Evolutionary conservation across 2,888 invertebrate genomes (phyloP).

Genomic region (Dryomyza anilis): DNA sequence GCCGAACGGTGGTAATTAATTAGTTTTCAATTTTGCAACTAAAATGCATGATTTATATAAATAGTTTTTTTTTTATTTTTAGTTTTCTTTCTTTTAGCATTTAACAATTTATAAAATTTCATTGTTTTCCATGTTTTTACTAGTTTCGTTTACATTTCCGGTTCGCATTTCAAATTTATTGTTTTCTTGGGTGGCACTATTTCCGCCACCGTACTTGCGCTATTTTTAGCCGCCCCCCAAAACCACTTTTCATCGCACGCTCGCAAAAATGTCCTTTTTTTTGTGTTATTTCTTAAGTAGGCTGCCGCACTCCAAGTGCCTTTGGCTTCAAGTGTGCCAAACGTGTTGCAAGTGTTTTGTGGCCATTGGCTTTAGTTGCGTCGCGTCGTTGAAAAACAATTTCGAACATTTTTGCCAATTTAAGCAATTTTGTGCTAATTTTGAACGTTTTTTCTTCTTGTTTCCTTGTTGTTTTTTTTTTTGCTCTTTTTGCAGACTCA

Average conservation of each 20-base stretch:
- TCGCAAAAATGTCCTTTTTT: too few relatives aligned
- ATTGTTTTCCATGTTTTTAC: too few relatives aligned
- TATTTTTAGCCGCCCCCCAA: not conserved
- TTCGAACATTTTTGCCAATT: not conserved
- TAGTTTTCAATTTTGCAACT: slow-evolving; percentile 53
- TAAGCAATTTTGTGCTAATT: not conserved
- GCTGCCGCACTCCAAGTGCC: too few relatives aligned
- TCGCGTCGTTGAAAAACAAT: not conserved
- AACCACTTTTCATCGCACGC: not conserved
- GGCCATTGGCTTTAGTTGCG: too few relatives aligned
- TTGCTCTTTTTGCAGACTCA: too few relatives aligned
- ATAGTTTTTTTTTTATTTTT: too few relatives aligned
- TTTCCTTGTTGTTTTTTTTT: too few relatives aligned
- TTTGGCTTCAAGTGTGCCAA: too few relatives aligned
- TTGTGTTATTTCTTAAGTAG: too few relatives aligned
- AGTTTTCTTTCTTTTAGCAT: too few relatives aligned
- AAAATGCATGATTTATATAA: slow-evolving; percentile 53
- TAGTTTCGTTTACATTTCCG: not conserved
- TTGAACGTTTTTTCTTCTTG: not conserved
- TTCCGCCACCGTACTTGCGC: not conserved
- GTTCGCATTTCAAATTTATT: not conserved
- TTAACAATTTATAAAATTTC: too few relatives aligned
- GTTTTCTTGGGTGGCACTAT: not conserved
- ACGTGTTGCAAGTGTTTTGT: too few relatives aligned
- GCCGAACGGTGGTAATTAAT: slow-evolving; percentile 55